Evolutionary conservation across 2,113 vertebrate species (phyloP), one percentile per base, ranked within the genome.

Genomic region (Nerophis lumbriciformis): DNA sequence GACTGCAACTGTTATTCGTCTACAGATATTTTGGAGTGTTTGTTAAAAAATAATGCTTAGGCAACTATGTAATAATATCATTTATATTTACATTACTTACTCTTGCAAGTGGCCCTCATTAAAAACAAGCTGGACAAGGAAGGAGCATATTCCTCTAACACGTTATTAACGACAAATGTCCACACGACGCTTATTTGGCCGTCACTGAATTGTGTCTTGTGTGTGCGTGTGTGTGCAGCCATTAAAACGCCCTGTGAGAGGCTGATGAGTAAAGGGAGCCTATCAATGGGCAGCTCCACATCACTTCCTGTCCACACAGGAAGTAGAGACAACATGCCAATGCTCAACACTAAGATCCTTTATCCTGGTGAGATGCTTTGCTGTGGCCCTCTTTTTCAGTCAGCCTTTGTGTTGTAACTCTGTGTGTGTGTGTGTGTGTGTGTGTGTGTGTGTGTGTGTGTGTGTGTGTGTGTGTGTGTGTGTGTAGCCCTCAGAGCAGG

Each of bases 191-290:
- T 28, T 28, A 28, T 28, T 28, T 28, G 28, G 28, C 28, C 4
- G 49, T 51, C 49, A 8, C 15, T 51, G n/a, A 7, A 50, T 8
- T 28, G 28, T 28, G 28, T 28, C 28, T 28, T 28, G 28, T 73
- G 38, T 76, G 21, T 69, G 38, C 71, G 16, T 73, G 66, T 76
- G 51, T 61, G 53, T 79, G 4, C 81, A 97, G 95, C 74, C 1
- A 87, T 89, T 81, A 95, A 92, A 69, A 90, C 93, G 4, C 93
- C 95, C 0, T 95, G 94, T 1, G 95, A 98, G 83, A 94, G 94
- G 85, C 85, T 93, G 56, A 93, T 94, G 83, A 87, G 83, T 77
- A 99, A 94, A 92, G 94, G 92, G 75, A 82, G 81, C 69, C 79
- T 95, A 74, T 89, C 89, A 0, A 64, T 91, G 59, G 93, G 95